Percentiles rank a stretch among this genome's conserved stretches.
phyloP scores from a whole-genome alignment of 2,113 vertebrate species.

The Thunnus thynnus region DNA sequence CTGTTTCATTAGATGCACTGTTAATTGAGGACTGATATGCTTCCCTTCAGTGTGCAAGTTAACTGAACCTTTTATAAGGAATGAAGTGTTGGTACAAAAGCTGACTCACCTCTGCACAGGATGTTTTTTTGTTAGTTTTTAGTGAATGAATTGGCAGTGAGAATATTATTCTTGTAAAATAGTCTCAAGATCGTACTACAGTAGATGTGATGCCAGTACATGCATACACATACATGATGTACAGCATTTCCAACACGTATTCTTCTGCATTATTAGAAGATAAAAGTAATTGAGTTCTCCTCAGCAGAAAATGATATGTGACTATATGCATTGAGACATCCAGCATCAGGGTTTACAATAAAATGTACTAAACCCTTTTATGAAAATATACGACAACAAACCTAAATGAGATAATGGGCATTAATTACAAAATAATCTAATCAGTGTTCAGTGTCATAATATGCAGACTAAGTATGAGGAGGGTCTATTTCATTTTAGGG shows the following conservation, averaged over 20 bases:
- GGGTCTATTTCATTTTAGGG: background rate
- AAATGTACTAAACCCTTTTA: background rate
- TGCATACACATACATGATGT: background rate
- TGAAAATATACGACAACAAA: background rate
- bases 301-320: too few species aligned
- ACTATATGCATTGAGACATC: too few species aligned
- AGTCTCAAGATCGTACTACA: background rate
- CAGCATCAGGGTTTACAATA: too few species aligned
- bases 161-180: background rate
- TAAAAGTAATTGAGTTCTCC: too few species aligned
- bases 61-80: slow-evolving; percentile 51
- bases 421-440: background rate
- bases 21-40: slow-evolving; percentile 50
- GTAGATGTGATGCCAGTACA: background rate
- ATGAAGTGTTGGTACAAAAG: slow-evolving; percentile 16
- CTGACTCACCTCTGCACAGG: background rate
- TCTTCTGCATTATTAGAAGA: background rate
- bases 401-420: background rate
- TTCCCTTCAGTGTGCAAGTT: slow-evolving; percentile 41
- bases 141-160: background rate
- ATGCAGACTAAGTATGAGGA: background rate
- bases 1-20: slow-evolving; percentile 54
- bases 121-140: slow-evolving; percentile 5
- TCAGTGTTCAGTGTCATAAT: background rate
- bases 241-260: background rate